Evolutionary conservation across 2,888 invertebrate species (phyloP).

Genomic region (Drosophila rellima): DNA sequence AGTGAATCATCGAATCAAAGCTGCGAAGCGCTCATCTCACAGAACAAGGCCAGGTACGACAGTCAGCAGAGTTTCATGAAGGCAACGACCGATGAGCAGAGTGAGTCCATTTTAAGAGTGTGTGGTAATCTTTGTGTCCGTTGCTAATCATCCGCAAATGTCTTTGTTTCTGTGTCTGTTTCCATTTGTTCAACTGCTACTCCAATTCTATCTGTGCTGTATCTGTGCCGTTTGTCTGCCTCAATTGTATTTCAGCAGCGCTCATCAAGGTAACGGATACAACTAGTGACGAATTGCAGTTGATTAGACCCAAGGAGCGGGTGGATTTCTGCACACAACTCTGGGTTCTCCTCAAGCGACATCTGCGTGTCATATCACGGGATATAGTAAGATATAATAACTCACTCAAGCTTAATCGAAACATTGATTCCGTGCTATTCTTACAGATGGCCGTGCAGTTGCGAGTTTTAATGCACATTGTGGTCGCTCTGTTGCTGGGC

Average conservation of each 20-base stretch:
- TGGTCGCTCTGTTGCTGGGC: conserved; percentile 93
- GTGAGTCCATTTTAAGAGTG: conserved; percentile 53
- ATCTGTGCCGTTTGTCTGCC: conserved; percentile 42
- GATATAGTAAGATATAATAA: conserved; percentile 4
- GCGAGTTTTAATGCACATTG: conserved; percentile 91
- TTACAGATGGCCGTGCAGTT: conserved; percentile 86
- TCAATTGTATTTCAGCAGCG: conserved; percentile 68
- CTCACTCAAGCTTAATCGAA: background rate
- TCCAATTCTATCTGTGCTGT: conserved; percentile 54
- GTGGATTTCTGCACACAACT: conserved; percentile 85
- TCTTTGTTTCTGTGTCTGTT: conserved; percentile 12
- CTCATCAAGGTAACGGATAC: conserved; percentile 43
- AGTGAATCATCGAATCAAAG: conserved; percentile 79
- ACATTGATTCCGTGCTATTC: background rate
- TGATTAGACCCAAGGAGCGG: conserved; percentile 72
- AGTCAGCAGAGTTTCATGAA: conserved; percentile 17
- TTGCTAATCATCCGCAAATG: conserved; percentile 31
- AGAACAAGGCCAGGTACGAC: conserved; percentile 75
- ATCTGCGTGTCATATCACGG: conserved; percentile 82
- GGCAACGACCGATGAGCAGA: conserved; percentile 55
- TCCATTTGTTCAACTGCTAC: conserved; percentile 5
- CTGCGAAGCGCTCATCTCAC: conserved; percentile 86
- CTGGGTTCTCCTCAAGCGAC: conserved; percentile 86
- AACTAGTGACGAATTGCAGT: background rate
- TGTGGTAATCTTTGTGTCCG: conserved; percentile 3